A percentile compares a stretch with the other conserved stretches of the same genome.
Evolutionary conservation across 2,113 vertebrate genomes (phyloP).

Genomic region (Phrynosoma platyrhinos): DNA sequence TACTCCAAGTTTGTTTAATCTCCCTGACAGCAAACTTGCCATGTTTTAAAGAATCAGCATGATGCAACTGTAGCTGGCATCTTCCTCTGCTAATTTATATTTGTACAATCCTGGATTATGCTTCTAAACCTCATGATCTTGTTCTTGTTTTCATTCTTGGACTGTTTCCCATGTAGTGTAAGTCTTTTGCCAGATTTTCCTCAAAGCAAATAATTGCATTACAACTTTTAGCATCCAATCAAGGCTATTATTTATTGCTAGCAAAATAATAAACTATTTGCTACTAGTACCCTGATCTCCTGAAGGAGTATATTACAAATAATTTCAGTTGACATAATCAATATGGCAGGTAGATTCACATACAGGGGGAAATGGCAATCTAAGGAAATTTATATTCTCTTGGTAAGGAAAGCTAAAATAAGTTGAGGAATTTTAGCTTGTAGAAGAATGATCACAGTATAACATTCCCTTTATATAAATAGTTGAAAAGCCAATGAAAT

Average conservation of each 20-base stretch:
- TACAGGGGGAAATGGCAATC: neutral
- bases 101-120: neutral
- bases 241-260: constrained; percentile 10
- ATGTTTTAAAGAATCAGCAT: neutral
- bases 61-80: neutral
- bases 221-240: neutral
- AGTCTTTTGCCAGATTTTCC: neutral
- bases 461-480: neutral
- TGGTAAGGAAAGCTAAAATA: neutral
- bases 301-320: constrained; percentile 3
- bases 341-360: neutral
- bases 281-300: constrained; percentile 5
- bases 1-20: constrained; percentile 19
- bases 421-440: neutral
- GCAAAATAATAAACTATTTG: constrained; percentile 13
- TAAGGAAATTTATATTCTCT: neutral
- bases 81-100: neutral
- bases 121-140: constrained; percentile 5
- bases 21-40: neutral
- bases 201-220: constrained; percentile 5
- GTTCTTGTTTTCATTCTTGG: constrained; percentile 23
- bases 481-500: too few relatives aligned
- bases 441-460: neutral
- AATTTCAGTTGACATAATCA: neutral
- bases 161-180: neutral